Conservation (phyloP, 2,888 invertebrate species). For the Tenthredo scrophulariae region DNA sequence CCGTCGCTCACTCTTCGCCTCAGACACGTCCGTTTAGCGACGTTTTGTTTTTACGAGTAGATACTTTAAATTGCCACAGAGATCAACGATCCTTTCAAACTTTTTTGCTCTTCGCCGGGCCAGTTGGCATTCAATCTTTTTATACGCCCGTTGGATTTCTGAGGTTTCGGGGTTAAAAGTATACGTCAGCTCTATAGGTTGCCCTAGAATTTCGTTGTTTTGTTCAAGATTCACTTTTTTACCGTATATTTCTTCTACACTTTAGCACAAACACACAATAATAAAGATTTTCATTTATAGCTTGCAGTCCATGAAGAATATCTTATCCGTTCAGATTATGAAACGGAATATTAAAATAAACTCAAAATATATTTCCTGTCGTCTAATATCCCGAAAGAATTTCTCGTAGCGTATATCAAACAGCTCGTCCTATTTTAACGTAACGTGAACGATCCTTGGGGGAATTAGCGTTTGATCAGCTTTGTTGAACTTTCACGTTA, state of each 20-base stretch:
- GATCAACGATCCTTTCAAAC: constrained; percentile 39
- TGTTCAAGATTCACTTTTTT: background rate
- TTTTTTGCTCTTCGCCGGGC: constrained; percentile 24
- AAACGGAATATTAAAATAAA: background rate
- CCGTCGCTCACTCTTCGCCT: constrained; percentile 28
- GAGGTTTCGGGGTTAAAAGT: constrained; percentile 32
- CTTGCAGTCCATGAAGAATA: constrained; percentile 5
- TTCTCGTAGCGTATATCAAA: background rate
- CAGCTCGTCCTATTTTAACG: background rate
- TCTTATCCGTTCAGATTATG: background rate
- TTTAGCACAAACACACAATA: constrained; percentile 5
- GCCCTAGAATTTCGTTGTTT: constrained; percentile 35
- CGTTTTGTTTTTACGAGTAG: constrained; percentile 40
- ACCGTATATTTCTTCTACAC: background rate
- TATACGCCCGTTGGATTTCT: constrained; percentile 23
- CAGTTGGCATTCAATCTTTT: constrained; percentile 39
- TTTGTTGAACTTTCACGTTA: background rate
- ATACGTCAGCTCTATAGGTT: constrained; percentile 23
- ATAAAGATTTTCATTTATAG: constrained; percentile 1
- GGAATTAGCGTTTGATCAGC: constrained; percentile 21
- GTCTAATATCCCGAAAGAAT: background rate
- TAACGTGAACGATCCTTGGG: background rate
- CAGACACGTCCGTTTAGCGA: constrained; percentile 29
- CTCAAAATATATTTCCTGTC: background rate
- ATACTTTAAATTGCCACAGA: constrained; percentile 38